Percentiles rank a stretch among this genome's conserved stretches.
phyloP scores from a whole-genome alignment of 64 coral and sea anemone genomes.

The Trachythela sp. region DNA sequence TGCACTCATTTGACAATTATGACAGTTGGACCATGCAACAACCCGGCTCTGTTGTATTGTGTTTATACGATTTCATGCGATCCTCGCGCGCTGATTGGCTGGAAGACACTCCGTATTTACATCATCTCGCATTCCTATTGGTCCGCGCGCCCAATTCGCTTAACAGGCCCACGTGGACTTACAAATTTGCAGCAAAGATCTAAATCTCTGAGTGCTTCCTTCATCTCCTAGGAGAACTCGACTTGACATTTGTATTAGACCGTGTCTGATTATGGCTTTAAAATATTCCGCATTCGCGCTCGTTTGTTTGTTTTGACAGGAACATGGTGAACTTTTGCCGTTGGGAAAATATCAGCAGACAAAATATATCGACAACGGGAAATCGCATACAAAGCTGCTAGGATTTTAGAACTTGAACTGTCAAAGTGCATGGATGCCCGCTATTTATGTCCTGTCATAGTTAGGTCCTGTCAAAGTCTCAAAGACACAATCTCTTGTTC shows the following conservation, averaged over 20 bases:
- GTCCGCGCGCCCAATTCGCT: neutral
- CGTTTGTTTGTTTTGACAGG: neutral
- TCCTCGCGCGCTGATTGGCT: neutral
- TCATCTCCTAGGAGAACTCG: slow-evolving; percentile 7
- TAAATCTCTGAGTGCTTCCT: neutral
- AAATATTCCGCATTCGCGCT: neutral
- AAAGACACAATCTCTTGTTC: no score
- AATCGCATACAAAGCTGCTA: neutral
- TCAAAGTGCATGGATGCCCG: no score
- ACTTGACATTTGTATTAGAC: neutral
- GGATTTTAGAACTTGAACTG: no score
- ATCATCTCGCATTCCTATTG: neutral
- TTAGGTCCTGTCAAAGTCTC: no score
- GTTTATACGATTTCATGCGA: slow-evolving; percentile 13
- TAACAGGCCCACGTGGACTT: slow-evolving; percentile 11
- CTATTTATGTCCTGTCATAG: no score
- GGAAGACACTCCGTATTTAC: neutral
- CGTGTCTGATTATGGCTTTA: neutral
- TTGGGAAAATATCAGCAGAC: neutral
- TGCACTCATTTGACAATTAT: slow-evolving; percentile 21
- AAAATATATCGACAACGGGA: neutral
- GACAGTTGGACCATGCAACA: slow-evolving; percentile 20
- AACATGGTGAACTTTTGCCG: neutral
- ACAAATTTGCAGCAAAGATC: slow-evolving; percentile 3
- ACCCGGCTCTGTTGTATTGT: slow-evolving; percentile 28